Base-by-base conservation (phyloP, 1,140 invertebrate genomes). In the Papilio helenus region DNA sequence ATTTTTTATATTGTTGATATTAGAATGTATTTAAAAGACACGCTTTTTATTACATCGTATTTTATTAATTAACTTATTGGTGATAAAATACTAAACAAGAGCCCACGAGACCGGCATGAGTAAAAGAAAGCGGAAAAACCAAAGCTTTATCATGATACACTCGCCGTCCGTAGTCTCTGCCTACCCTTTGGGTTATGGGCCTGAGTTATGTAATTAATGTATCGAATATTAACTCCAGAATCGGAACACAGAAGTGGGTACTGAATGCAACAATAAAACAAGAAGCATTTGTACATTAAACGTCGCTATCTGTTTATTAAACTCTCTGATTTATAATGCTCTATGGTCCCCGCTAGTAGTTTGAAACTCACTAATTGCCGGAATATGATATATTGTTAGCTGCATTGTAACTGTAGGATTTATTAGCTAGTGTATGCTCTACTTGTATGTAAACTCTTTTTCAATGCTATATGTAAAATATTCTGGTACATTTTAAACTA, bases 361-460 rank as follows among this genome's bases (percentile, higher is more conserved):
- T 76, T 55, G 26, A 49, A 29, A 76, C 73, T 76, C 73, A 76
- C 73, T 76, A 76, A 76, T 76, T 76, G 73, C 73, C 46, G 73
- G 73, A 55, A 55, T 58, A 76, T 76, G 73, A 76, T 76, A 76
- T 58, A 76, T 76, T 51, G 73, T 55, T 76, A 55, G 73, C 73
- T 76, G 73, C 73, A 76, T n/a, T 51, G 73, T 34, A n/a, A 58
- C 73, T 76, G 14, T 76, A n/a, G 46, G 46, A 76, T 76, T 76
- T 76, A 76, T 76, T 29, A 68, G 26, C 14, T 68, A 26, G 29
- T 61, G 58, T 61, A 26, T 61, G 3, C 20, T 26, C 9, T 1
- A 61, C 20, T 26, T 61, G 14, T 34, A 68, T 68, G 26, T 68
- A 29, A 7, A 65, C 0, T 10, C 29, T 14, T 61, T 10, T 26